A percentile compares a stretch with the other conserved stretches of the same genome.
These are phyloP conservation scores for Meandrusa payeni DNA, from an alignment of 2,888 invertebrate genomes.

Conservation along the genomic window DNA sequence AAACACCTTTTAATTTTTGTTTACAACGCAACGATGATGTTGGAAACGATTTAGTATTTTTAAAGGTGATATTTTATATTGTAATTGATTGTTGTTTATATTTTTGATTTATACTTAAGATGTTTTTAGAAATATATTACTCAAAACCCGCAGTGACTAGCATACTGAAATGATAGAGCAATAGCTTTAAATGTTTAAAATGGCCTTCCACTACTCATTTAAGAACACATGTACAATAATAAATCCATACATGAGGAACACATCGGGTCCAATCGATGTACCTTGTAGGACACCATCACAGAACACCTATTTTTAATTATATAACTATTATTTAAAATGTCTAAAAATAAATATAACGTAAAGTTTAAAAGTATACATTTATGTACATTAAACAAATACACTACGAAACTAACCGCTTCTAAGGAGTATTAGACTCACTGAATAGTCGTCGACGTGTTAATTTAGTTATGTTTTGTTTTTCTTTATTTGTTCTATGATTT, in stretches of 20 bases:
- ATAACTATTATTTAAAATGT: slow-evolving; percentile 36
- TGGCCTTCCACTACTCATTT: slow-evolving; percentile 52
- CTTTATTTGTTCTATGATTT: slow-evolving; percentile 56
- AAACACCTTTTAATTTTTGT: slow-evolving; percentile 49
- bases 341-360: slow-evolving; percentile 38
- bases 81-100: too few relatives aligned
- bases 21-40: slow-evolving; percentile 1
- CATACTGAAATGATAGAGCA: slow-evolving; percentile 41
- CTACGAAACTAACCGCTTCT: slow-evolving; percentile 71
- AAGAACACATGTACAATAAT: slow-evolving; percentile 19
- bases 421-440: slow-evolving; percentile 75
- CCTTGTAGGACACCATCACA: slow-evolving; percentile 51
- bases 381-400: slow-evolving; percentile 52
- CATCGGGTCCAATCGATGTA: slow-evolving; percentile 41
- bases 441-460: slow-evolving; percentile 74
- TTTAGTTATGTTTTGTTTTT: slow-evolving; percentile 65
- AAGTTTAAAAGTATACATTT: slow-evolving; percentile 39
- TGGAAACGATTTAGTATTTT: too few relatives aligned
- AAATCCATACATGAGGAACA: slow-evolving; percentile 49
- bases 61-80: too few relatives aligned
- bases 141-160: slow-evolving; percentile 50
- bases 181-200: slow-evolving; percentile 78
- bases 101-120: too few relatives aligned
- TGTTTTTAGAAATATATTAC: too few relatives aligned
- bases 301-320: slow-evolving; percentile 30